Percentiles rank a stretch among this genome's conserved stretches.
Conservation (phyloP, 2,113 vertebrate genomes). For the Helogale parvula region DNA sequence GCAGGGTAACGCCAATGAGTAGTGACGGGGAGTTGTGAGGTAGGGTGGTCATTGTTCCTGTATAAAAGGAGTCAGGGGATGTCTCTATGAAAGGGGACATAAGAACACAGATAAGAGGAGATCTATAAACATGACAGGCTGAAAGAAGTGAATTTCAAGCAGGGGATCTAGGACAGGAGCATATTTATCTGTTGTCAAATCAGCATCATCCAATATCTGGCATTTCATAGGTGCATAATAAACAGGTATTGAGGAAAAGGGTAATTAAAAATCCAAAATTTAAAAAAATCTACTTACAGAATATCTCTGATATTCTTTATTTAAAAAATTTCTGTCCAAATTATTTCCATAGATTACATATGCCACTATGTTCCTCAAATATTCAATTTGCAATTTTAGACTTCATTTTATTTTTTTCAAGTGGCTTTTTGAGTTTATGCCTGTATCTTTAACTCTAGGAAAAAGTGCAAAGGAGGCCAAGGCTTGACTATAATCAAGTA, state of each 20-base stretch:
- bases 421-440: neutral
- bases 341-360: neutral
- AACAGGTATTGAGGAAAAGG: neutral
- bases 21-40: fast-evolving
- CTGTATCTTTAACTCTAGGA: neutral
- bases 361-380: neutral
- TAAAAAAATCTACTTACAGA: neutral
- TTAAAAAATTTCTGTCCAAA: neutral
- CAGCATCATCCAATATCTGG: neutral
- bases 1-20: too few relatives aligned
- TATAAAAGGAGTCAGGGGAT: neutral
- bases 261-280: neutral
- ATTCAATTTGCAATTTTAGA: neutral
- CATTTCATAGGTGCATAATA: neutral
- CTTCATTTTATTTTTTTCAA: neutral
- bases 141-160: neutral
- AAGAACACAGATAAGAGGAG: neutral
- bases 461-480: neutral
- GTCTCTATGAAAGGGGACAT: neutral
- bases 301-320: neutral
- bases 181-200: too few relatives aligned
- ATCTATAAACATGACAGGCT: neutral
- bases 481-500: neutral
- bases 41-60: neutral
- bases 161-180: neutral